Percentiles rank a stretch among this genome's conserved stretches.
Conservation (phyloP, 2,113 vertebrate species). For the Suricata suricatta region DNA sequence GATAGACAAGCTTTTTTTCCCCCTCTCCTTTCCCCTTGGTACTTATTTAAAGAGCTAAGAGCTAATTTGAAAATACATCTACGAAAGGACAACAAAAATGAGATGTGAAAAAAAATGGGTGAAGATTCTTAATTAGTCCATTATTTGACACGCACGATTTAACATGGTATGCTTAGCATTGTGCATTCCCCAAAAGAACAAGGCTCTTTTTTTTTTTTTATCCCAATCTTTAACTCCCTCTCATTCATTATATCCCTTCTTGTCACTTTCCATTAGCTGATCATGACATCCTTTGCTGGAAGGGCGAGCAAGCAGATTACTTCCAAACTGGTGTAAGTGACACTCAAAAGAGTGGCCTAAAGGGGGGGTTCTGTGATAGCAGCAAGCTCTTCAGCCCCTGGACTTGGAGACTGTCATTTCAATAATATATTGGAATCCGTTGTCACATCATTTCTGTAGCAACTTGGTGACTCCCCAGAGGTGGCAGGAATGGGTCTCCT, state of each 20-base stretch:
- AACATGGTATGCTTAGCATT: slow-evolving; percentile 78
- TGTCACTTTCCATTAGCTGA: slow-evolving; percentile 90
- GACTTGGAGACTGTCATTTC: slow-evolving; percentile 82
- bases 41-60: slow-evolving; percentile 75
- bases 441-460: slow-evolving; percentile 63
- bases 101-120: slow-evolving; percentile 81
- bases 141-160: slow-evolving; percentile 82
- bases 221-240: slow-evolving; percentile 82
- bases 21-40: slow-evolving; percentile 26
- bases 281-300: slow-evolving; percentile 88
- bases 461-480: slow-evolving; percentile 29
- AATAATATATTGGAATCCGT: slow-evolving; percentile 79
- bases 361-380: slow-evolving; percentile 79
- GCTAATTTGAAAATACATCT: slow-evolving; percentile 81
- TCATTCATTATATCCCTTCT: slow-evolving; percentile 84
- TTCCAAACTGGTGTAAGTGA: slow-evolving; percentile 89
- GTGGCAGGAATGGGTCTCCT: neutral
- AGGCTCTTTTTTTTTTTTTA: slow-evolving; percentile 79
- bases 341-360: slow-evolving; percentile 85
- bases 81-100: slow-evolving; percentile 76
- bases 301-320: slow-evolving; percentile 87
- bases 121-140: slow-evolving; percentile 79
- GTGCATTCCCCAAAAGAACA: slow-evolving; percentile 83
- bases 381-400: slow-evolving; percentile 67
- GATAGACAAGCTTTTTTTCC: slow-evolving; percentile 50